Evolutionary conservation across 2,888 invertebrate species (phyloP).

Genomic region (Petrolisthes cinctipes): DNA sequence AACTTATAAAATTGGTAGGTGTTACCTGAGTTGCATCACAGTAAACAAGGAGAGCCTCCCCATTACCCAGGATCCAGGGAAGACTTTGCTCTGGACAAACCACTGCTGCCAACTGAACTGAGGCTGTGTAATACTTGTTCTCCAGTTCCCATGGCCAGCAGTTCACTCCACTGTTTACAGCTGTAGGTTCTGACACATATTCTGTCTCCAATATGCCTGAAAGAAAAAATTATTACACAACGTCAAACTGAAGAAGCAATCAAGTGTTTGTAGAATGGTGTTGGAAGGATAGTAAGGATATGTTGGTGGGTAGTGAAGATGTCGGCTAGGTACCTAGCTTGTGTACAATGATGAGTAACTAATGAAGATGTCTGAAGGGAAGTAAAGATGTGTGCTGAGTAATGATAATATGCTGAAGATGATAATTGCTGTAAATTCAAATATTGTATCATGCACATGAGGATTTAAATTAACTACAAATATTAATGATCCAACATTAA

Average conservation of each 20-base stretch:
- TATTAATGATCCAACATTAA: no score
- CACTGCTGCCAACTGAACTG: constrained; percentile 75
- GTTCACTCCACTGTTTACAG: not conserved
- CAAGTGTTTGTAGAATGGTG: not conserved
- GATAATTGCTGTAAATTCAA: no score
- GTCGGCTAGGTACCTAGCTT: not conserved
- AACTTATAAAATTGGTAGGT: constrained; percentile 58
- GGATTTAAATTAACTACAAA: no score
- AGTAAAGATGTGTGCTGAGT: no score
- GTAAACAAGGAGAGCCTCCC: constrained; percentile 77
- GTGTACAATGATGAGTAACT: no score
- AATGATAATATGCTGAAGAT: no score
- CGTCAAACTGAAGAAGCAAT: no score
- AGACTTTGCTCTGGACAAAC: constrained; percentile 72
- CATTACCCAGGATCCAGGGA: constrained; percentile 69
- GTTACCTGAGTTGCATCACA: constrained; percentile 75
- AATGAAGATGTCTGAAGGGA: no score
- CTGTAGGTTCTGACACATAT: not conserved
- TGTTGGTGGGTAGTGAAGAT: not conserved
- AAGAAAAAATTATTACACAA: no score
- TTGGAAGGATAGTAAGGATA: not conserved
- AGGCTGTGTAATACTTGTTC: constrained; percentile 80
- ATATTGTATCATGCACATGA: no score
- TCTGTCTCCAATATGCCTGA: constrained; percentile 34
- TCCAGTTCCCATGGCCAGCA: constrained; percentile 68